Evolutionary conservation across 2,888 invertebrate species (phyloP), one percentile per base, ranked within the genome.

Genomic region (Euphydryas editha): DNA sequence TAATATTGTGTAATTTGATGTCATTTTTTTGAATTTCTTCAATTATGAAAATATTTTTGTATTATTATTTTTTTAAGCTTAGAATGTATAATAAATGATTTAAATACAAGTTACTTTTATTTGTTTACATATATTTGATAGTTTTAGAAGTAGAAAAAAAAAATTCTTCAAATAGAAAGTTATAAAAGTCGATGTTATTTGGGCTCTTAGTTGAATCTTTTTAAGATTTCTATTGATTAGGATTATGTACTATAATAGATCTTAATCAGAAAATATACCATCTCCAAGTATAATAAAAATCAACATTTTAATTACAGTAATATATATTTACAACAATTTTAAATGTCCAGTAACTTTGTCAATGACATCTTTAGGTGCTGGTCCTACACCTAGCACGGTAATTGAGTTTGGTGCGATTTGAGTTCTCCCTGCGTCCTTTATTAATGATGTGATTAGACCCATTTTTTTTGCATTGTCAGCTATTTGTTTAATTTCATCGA

Each of bases 381-480:
- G 99, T n/a, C 99, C 99, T 62, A 99, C 94, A 1, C 97, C 98
- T 64, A 98, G 92, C 1, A 99, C 98, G 65, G 99, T 99, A 78
- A 95, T 94, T 11, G 97, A 96, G 72, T 98, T 98, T 0, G 96
- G 94, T 56, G 96, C 96, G 71, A 99, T 96, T 90, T 99, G 98
- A 7, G 99, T 99, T 74, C 97, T 95, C 1, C 99, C 99, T 5
- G 99, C 99, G 90, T 99, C 99, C 72, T 95, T 93, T 69, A 99
- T 95, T 36, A 97, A 82, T 69, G 96, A 95, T 13, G 95, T 94
- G 44, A 96, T 90, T 0, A 99, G 88, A 37, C 96, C 96, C 67
- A 94, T 82, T 37, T 94, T 89, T 75, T 94, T 95, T 0, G 98
- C 98, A 70, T 94, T 92, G 61, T 93, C 93, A 47, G 95, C 94